Evolutionary conservation across 2,888 invertebrate genomes (phyloP), one percentile per base, ranked within the genome.

Genomic region (Drosophila barbarae): DNA sequence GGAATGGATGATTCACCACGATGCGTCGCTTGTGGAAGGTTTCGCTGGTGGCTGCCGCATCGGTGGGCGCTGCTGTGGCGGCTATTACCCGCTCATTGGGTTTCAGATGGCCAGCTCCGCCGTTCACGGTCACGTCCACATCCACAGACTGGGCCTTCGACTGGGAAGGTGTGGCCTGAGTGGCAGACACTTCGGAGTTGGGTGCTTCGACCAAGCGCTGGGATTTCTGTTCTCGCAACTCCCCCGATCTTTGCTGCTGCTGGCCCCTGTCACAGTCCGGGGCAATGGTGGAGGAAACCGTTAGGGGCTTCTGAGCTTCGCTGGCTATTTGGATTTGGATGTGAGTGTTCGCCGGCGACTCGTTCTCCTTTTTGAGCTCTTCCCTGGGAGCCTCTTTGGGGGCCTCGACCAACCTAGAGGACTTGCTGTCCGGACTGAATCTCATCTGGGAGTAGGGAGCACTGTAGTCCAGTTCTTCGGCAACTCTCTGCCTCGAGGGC

Each of bases 1-100:
- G 92, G 70, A 92, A 91, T 15, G 92, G 92, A 63, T 92, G 90
- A 72, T 91, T 91, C 41, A 92, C 91, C n/a, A 92, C 92, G 68
- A 92, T 91, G 67, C 92, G 90, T 35, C 92, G 90, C 35, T 92
- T 92, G 71, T 92, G 91, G 52, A 92, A 91, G 57, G 91, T 91
- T 86, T 92, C 92, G 51, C 91, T 91, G 46, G 90, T 88, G 50
- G 91, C 89, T 23, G 90, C 88, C 1, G 89, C 88, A 77, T 90
- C 88, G 4, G 89, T 89, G 21, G 92, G 91, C 7, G 92, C 90
- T 12, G 92, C 90, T 8, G 92, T 91, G 39, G 92, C 91, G 21
- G 92, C 91, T 54, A 92, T 88, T 8, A 92, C 92, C 49, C 91
- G 90, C 44, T 91, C 84, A 28, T 87, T 91, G 23, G 91, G 89